Evolutionary conservation across 2,797 vertebrate species (phyloP).

Genomic region (Nyctibius grandis): DNA sequence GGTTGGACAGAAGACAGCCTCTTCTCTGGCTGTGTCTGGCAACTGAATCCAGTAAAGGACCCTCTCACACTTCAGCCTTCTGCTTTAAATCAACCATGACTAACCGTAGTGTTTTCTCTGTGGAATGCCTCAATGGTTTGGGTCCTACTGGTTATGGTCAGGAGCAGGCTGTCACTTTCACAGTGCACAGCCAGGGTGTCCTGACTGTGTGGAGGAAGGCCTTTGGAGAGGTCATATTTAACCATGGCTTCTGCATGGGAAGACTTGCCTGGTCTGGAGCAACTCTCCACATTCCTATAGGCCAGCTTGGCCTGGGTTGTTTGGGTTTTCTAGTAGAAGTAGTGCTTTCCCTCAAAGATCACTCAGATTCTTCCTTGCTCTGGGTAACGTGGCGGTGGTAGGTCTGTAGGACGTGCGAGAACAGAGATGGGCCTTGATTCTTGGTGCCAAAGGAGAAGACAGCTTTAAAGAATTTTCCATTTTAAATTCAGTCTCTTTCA

Average conservation of each 20-base stretch:
- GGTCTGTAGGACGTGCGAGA: neutral
- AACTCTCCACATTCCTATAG: neutral
- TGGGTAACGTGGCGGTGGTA: neutral
- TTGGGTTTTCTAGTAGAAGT: neutral
- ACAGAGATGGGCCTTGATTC: neutral
- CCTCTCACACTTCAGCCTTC: neutral
- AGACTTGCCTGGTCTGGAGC: neutral
- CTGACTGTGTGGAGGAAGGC: rapidly evolving
- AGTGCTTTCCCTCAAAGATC: neutral
- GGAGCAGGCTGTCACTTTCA: neutral
- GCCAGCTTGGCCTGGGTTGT: neutral
- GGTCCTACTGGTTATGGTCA: neutral
- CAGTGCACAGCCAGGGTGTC: neutral
- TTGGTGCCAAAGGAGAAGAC: neutral
- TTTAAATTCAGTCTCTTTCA: slow-evolving; percentile 76
- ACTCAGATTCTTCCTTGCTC: neutral
- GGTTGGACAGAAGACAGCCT: neutral
- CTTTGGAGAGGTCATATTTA: neutral
- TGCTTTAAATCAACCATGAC: neutral
- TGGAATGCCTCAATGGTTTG: neutral
- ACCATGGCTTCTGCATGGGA: neutral
- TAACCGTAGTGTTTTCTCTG: neutral
- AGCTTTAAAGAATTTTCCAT: neutral
- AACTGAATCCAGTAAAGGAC: neutral
- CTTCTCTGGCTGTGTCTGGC: neutral